These are phyloP conservation scores for Trissolcus japonicus DNA, from an alignment of 2,888 invertebrate species.

Conservation along the genomic window DNA sequence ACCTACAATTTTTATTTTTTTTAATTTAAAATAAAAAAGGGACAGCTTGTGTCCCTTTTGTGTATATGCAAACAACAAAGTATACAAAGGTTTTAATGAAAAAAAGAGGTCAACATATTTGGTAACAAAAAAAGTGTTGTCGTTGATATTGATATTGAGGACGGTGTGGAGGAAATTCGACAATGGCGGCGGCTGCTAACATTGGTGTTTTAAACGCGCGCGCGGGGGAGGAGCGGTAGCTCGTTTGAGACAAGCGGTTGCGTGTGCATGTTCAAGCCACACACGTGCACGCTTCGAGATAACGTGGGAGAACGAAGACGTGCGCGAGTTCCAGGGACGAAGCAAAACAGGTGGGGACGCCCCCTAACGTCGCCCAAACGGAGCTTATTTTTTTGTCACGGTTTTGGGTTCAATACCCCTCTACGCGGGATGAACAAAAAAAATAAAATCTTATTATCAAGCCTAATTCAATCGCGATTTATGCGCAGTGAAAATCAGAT, in stretches of 20 bases:
- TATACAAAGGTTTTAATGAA: too few species aligned
- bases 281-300: conserved; percentile 47
- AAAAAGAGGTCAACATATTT: conserved; percentile 6
- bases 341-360: conserved; percentile 40
- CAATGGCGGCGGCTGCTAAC: conserved; percentile 42
- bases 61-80: too few species aligned
- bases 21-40: too few species aligned
- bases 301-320: conserved; percentile 58
- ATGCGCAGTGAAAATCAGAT: conserved; percentile 1
- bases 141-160: conserved; percentile 19
- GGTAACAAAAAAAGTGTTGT: conserved; percentile 24
- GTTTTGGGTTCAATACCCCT: conserved; percentile 29
- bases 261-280: conserved; percentile 46
- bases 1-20: too few species aligned
- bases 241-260: conserved; percentile 48
- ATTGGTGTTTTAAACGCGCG: conserved; percentile 38
- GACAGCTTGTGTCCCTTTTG: too few species aligned
- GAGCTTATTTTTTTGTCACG: conserved; percentile 4
- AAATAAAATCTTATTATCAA: too few species aligned
- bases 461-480: neutral
- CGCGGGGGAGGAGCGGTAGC: conserved; percentile 35
- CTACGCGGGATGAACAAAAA: neutral
- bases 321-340: conserved; percentile 43
- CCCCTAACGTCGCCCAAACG: conserved; percentile 21
- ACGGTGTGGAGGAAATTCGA: conserved; percentile 40